Conservation (phyloP, 2,888 invertebrate genomes). For the Mythimna vitellina region DNA sequence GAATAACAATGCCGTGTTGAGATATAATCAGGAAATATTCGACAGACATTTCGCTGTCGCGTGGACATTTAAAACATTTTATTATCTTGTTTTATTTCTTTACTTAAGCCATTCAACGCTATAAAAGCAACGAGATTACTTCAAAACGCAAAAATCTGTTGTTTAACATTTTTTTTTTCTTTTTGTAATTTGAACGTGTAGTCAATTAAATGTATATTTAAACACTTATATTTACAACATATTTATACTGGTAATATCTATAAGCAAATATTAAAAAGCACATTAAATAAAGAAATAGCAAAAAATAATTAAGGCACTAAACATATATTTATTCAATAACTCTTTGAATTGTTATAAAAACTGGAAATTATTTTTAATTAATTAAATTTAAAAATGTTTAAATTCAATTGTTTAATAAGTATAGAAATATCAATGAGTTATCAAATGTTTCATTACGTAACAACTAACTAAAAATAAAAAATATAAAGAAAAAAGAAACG, state of each 20-base stretch:
- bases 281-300: conserved; percentile 68
- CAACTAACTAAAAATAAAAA: conserved; percentile 83
- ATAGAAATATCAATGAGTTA: conserved; percentile 62
- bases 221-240: conserved; percentile 63
- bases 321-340: conserved; percentile 46
- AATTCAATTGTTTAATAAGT: not conserved
- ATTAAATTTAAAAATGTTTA: no score
- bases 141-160: conserved; percentile 38
- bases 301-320: conserved; percentile 66
- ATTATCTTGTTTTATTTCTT: conserved; percentile 76
- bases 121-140: conserved; percentile 61
- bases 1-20: conserved; percentile 77
- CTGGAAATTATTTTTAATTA: not conserved
- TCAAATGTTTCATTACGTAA: conserved; percentile 65
- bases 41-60: conserved; percentile 77
- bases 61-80: conserved; percentile 76
- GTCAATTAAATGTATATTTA: conserved; percentile 4
- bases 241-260: conserved; percentile 43
- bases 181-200: conserved; percentile 14
- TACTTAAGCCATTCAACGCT: conserved; percentile 69
- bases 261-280: conserved; percentile 76
- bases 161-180: conserved; percentile 9
- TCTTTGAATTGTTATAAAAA: conserved; percentile 31
- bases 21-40: conserved; percentile 80
- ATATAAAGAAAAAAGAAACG: conserved; percentile 92